These are phyloP conservation scores for Anthopleura sola DNA, from an alignment of 64 coral and sea anemone genomes.

Conservation along the genomic window DNA sequence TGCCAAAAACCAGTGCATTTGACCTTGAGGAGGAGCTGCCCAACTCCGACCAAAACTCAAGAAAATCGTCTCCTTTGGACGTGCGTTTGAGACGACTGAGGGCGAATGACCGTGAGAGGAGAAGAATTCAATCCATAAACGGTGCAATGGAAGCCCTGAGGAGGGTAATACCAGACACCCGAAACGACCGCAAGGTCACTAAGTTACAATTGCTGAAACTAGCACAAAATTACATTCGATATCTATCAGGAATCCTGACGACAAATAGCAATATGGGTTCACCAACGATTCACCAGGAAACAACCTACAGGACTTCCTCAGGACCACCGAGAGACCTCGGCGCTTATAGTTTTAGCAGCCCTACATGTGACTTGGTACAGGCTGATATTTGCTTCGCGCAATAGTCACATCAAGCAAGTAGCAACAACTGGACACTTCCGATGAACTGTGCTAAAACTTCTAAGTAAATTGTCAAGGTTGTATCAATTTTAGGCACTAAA, in stretches of 20 bases:
- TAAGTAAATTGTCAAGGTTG: not conserved
- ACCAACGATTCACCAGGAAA: not conserved
- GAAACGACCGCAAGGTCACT: conserved; percentile 82
- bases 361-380: not conserved
- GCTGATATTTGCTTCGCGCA: not conserved
- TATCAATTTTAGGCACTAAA: not conserved
- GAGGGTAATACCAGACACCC: conserved; percentile 70
- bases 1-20: not conserved
- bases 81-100: conserved; percentile 59
- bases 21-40: not conserved
- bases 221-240: conserved; percentile 80
- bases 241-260: conserved; percentile 61
- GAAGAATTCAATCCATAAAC: conserved; percentile 79
- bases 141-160: conserved; percentile 82
- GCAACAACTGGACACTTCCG: not conserved
- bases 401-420: not conserved
- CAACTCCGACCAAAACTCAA: not conserved
- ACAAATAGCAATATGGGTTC: not conserved
- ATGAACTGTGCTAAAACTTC: not conserved
- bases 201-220: conserved; percentile 87
- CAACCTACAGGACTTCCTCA: not conserved
- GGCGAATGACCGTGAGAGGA: conserved; percentile 81
- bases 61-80: conserved; percentile 42
- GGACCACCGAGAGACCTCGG: not conserved
- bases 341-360: not conserved